Percentiles rank a stretch among this genome's conserved stretches.
These are phyloP conservation scores for Saccostrea cuccullata DNA, from an alignment of 1,140 invertebrate species.

Conservation along the genomic window DNA sequence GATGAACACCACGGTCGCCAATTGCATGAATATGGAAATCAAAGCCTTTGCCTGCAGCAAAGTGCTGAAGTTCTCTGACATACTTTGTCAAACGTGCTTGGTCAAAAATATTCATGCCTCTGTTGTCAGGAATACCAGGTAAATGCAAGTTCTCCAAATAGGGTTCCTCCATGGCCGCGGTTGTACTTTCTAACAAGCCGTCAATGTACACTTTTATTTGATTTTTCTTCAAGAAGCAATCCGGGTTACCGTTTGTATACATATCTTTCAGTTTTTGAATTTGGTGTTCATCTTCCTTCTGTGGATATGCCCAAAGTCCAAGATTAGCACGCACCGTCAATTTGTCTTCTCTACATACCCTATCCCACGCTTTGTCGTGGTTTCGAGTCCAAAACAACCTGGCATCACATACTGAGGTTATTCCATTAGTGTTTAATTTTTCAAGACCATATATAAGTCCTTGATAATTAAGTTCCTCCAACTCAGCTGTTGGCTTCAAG, in stretches of 20 bases:
- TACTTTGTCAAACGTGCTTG: conserved; percentile 51
- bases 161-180: conserved; percentile 47
- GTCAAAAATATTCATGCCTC: conserved; percentile 55
- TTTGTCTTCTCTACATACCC: conserved; percentile 11
- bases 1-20: conserved; percentile 54
- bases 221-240: conserved; percentile 45
- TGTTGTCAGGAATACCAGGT: conserved; percentile 49
- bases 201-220: conserved; percentile 58
- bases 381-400: conserved; percentile 48
- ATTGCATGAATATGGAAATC: conserved; percentile 59
- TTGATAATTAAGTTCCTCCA: conserved; percentile 48
- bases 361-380: conserved; percentile 51
- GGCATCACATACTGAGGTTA: conserved; percentile 58
- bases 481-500: conserved; percentile 27
- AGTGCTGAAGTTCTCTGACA: conserved; percentile 39
- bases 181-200: conserved; percentile 51
- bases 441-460: conserved; percentile 50
- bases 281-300: conserved; percentile 45
- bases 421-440: conserved; percentile 46
- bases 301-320: conserved; percentile 53
- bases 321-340: conserved; percentile 48
- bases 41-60: conserved; percentile 47
- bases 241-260: not conserved
- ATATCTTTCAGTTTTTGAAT: conserved; percentile 49
- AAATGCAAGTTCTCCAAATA: conserved; percentile 43